Conservation (phyloP, 2,113 vertebrate species). For the Dasyornis broadbenti region DNA sequence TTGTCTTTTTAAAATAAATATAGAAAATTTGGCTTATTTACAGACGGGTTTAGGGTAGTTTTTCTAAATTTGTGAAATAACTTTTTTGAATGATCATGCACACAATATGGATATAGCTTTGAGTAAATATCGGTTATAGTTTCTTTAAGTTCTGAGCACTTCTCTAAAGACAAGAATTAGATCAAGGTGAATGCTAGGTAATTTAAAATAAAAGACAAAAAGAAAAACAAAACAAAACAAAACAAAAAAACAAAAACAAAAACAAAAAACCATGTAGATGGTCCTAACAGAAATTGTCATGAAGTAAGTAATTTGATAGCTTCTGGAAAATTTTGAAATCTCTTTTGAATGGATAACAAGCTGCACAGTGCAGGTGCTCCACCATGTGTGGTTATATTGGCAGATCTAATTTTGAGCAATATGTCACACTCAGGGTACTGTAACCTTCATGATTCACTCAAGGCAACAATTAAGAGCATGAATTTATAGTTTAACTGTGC, state of each 20-base stretch:
- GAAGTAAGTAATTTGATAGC: not conserved
- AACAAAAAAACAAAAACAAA: not conserved
- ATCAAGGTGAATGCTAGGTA: not conserved
- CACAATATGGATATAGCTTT: not conserved
- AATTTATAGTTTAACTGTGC: not conserved
- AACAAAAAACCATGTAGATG: fast-evolving
- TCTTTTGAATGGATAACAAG: not conserved
- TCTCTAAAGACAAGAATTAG: not conserved
- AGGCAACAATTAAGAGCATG: not conserved
- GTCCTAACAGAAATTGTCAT: not conserved
- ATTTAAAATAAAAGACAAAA: not conserved
- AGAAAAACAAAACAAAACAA: not conserved
- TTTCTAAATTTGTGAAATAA: not conserved
- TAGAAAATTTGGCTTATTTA: not conserved
- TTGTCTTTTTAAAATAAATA: not conserved
- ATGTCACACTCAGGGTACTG: not conserved
- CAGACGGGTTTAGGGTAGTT: fast-evolving
- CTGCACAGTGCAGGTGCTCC: not conserved
- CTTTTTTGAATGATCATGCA: not conserved
- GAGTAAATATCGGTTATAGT: not conserved
- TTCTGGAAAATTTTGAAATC: not conserved
- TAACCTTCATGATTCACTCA: not conserved
- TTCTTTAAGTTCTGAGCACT: not conserved
- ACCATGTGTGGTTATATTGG: not conserved
- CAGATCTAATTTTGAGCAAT: not conserved